These are phyloP conservation scores for Synaphobranchus kaupii DNA, from an alignment of 2,797 vertebrate species.

Conservation along the genomic window DNA sequence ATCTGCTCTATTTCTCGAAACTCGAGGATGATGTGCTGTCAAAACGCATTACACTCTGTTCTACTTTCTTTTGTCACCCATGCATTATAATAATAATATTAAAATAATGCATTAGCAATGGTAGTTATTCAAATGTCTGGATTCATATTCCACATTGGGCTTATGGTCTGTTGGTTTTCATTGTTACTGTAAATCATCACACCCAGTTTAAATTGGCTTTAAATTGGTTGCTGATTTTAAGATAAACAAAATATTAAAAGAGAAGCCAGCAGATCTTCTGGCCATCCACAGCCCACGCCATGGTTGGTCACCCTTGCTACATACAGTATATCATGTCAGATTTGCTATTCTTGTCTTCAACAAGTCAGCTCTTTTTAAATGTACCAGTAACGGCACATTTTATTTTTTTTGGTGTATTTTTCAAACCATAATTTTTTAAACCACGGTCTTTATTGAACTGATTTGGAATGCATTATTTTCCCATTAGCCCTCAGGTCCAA, in stretches of 20 bases:
- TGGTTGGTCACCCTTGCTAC: too few species aligned
- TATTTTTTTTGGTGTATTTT: neutral
- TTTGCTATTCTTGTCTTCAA: neutral
- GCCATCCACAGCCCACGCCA: too few species aligned
- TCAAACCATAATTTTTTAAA: neutral
- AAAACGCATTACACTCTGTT: neutral
- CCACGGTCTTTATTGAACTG: neutral
- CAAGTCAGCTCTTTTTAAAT: neutral
- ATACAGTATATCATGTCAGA: neutral
- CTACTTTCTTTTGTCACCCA: constrained; percentile 1
- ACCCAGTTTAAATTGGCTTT: too few species aligned
- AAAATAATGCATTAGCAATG: neutral
- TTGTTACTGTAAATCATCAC: too few species aligned
- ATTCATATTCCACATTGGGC: neutral
- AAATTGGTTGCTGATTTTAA: too few species aligned
- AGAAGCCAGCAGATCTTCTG: too few species aligned
- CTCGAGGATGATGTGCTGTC: neutral
- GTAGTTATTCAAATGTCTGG: neutral
- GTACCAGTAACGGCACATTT: neutral
- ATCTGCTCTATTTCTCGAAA: neutral
- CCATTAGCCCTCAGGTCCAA: neutral
- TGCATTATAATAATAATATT: neutral
- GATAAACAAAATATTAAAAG: too few species aligned
- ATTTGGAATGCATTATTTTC: neutral
- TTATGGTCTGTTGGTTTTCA: neutral